These are phyloP conservation scores for Alouatta caraya DNA, from an alignment of 2,797 vertebrate genomes.

Conservation along the genomic window DNA sequence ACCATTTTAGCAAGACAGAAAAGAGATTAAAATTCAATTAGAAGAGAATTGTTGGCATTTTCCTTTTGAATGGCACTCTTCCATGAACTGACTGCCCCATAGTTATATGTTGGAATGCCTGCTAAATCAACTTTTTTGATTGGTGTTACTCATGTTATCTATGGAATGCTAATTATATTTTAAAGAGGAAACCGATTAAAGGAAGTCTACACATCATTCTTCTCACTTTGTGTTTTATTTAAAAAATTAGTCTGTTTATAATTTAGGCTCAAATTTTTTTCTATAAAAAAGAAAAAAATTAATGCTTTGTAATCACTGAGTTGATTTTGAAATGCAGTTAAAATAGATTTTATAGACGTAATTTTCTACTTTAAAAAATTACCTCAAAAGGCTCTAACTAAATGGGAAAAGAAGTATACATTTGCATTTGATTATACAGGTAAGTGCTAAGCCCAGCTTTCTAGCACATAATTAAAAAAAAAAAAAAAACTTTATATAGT, in stretches of 20 bases:
- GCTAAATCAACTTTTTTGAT: background rate
- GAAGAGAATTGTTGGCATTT: slow-evolving; percentile 48
- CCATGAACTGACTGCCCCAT: background rate
- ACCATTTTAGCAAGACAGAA: background rate
- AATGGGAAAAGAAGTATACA: background rate
- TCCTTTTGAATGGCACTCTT: background rate
- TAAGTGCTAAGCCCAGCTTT: background rate
- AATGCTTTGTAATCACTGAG: slow-evolving; percentile 5
- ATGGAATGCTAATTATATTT: slow-evolving; percentile 65
- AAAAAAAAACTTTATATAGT: background rate
- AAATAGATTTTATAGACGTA: background rate
- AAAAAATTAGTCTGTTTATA: background rate
- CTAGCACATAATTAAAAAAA: background rate
- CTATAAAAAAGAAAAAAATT: background rate
- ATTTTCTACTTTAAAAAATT: background rate
- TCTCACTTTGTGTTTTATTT: slow-evolving; percentile 47
- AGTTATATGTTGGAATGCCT: background rate
- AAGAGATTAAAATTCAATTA: background rate
- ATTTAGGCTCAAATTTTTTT: slow-evolving; percentile 12
- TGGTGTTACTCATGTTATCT: background rate
- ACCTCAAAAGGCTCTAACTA: background rate
- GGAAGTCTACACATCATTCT: slow-evolving; percentile 36
- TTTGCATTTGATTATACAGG: background rate
- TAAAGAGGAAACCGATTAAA: slow-evolving; percentile 48
- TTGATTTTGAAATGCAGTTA: slow-evolving; percentile 31